Evolutionary conservation across 2,797 vertebrate genomes (phyloP).

Genomic region (Chiropotes sagulatus): DNA sequence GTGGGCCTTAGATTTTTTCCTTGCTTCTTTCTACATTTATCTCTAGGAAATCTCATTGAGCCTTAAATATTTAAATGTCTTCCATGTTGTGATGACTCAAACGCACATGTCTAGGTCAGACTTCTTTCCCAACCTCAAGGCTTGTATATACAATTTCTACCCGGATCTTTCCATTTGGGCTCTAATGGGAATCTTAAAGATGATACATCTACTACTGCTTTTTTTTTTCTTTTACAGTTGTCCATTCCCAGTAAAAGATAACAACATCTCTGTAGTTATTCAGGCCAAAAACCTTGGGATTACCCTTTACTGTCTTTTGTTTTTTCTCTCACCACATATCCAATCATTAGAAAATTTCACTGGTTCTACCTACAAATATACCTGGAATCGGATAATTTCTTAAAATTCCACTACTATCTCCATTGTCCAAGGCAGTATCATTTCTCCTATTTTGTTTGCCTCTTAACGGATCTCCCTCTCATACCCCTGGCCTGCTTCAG

Average conservation of each 20-base stretch:
- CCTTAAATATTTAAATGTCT: background rate
- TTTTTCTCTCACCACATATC: background rate
- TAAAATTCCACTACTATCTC: too few relatives aligned
- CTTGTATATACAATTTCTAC: background rate
- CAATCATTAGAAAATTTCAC: background rate
- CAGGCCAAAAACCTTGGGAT: background rate
- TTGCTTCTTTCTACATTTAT: background rate
- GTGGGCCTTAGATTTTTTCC: background rate
- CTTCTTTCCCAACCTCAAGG: background rate
- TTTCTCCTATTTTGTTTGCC: background rate
- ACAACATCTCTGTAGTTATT: background rate
- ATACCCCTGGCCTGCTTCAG: background rate
- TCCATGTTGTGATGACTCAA: too few relatives aligned
- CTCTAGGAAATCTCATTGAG: background rate
- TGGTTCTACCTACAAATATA: background rate
- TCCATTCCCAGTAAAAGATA: background rate
- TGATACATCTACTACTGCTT: background rate
- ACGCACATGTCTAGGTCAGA: rapidly evolving
- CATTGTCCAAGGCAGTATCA: background rate
- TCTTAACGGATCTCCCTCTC: background rate
- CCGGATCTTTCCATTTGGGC: background rate
- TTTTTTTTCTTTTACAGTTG: background rate
- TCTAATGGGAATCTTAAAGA: background rate
- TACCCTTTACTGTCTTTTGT: too few relatives aligned
- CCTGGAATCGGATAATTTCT: background rate